Conservation (phyloP, 2,888 invertebrate genomes). For the Pterostichus madidus region DNA sequence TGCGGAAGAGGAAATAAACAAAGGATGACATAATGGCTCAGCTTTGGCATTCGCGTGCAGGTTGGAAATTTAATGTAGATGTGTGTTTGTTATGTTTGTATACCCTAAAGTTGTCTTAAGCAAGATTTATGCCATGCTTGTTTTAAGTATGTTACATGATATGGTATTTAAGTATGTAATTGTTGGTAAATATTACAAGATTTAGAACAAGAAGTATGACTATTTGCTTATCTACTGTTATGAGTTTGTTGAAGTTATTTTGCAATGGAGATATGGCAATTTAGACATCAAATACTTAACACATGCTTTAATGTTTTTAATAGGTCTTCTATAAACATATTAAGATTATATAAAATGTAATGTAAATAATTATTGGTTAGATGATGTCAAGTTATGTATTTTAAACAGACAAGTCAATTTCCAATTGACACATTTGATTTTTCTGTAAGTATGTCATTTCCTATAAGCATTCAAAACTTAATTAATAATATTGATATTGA, state of each 20-base stretch:
- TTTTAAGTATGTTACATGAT: constrained; percentile 1
- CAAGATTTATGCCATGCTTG: constrained; percentile 5
- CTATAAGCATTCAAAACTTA: background rate
- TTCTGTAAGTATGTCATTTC: too few relatives aligned
- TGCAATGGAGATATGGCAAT: constrained; percentile 13
- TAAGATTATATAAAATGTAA: constrained; percentile 34
- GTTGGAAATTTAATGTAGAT: constrained; percentile 6
- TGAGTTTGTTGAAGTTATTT: constrained; percentile 10
- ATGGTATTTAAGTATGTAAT: constrained; percentile 18
- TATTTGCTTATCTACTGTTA: background rate
- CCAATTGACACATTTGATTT: background rate
- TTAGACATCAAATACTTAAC: constrained; percentile 8
- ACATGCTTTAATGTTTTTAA: constrained; percentile 14
- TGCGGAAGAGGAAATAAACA: constrained; percentile 51
- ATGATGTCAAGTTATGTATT: constrained; percentile 27
- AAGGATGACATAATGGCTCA: constrained; percentile 33
- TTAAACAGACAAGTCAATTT: background rate
- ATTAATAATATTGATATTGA: too few relatives aligned
- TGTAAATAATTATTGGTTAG: constrained; percentile 15
- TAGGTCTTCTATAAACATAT: constrained; percentile 29
- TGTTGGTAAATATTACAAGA: background rate
- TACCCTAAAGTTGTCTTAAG: constrained; percentile 18
- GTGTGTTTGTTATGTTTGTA: background rate
- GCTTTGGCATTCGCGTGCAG: constrained; percentile 37
- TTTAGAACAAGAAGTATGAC: background rate